Conservation (phyloP, 2,797 vertebrate genomes). For the Cyclopterus lumpus region DNA sequence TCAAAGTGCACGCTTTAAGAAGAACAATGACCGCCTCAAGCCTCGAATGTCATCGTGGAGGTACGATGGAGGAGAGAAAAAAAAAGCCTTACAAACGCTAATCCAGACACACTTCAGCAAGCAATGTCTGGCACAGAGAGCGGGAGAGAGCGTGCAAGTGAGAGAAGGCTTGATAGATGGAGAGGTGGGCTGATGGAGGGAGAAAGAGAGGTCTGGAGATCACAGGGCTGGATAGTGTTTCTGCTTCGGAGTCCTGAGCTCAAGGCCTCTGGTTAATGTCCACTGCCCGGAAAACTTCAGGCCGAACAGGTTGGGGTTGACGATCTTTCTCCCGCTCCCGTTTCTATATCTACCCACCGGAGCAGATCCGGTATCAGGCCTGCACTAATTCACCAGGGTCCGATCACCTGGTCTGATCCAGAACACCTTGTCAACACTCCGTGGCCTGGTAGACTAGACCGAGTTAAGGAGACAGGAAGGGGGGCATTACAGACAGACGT, state of each 20-base stretch:
- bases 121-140: slow-evolving; percentile 50
- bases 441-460: slow-evolving; percentile 44
- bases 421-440: slow-evolving; percentile 60
- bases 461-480: slow-evolving; percentile 17
- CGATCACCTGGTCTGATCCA: slow-evolving; percentile 56
- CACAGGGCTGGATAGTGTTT: slow-evolving; percentile 75
- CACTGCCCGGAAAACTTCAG: slow-evolving; percentile 56
- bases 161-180: slow-evolving; percentile 64
- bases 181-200: slow-evolving; percentile 67
- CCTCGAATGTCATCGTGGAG: slow-evolving; percentile 7
- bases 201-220: slow-evolving; percentile 72
- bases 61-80: background rate
- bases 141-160: slow-evolving; percentile 42
- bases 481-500: slow-evolving; percentile 34
- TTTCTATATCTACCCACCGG: slow-evolving; percentile 58
- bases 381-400: slow-evolving; percentile 49
- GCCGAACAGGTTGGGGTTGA: slow-evolving; percentile 31
- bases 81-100: slow-evolving; percentile 33
- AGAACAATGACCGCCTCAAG: slow-evolving; percentile 18
- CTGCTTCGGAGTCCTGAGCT: slow-evolving; percentile 58
- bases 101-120: slow-evolving; percentile 39
- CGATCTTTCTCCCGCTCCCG: slow-evolving; percentile 51
- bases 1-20: slow-evolving; percentile 1
- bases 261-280: slow-evolving; percentile 75
- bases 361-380: slow-evolving; percentile 65